phyloP scores from a whole-genome alignment of 64 coral and sea anemone genomes.

The Porites australiensis region DNA sequence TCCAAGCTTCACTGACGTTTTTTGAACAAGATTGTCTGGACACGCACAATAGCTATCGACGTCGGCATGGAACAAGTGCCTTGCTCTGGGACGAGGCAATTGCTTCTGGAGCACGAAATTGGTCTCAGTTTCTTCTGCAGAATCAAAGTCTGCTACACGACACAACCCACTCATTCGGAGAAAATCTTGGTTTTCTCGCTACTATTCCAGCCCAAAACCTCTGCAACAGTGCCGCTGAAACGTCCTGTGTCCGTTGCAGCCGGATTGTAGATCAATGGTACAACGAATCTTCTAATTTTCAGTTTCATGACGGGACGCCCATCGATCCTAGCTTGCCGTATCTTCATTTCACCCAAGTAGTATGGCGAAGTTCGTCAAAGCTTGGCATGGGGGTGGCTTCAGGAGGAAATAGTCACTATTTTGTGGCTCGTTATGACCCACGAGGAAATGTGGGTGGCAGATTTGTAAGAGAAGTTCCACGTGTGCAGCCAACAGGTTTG shows the following conservation, averaged over 20 bases:
- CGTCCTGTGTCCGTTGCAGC: not conserved
- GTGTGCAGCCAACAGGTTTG: not conserved
- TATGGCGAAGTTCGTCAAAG: not conserved
- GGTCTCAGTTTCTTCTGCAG: conserved; percentile 20
- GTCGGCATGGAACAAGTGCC: not conserved
- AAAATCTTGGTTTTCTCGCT: not conserved
- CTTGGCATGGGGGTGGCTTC: not conserved
- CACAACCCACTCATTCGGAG: not conserved
- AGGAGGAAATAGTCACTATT: not conserved
- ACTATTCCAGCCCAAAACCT: not conserved
- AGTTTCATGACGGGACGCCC: not conserved
- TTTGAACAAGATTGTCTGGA: conserved; percentile 41
- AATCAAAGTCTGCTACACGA: not conserved
- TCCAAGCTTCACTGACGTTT: not conserved
- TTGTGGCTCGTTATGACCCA: conserved; percentile 6
- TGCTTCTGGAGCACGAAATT: conserved; percentile 1
- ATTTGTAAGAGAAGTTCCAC: conserved; percentile 1
- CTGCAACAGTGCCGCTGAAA: not conserved
- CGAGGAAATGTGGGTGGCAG: not conserved
- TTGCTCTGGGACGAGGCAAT: not conserved
- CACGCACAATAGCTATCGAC: conserved; percentile 1
- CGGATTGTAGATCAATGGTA: not conserved
- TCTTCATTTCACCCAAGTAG: conserved; percentile 19
- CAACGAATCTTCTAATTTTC: not conserved
- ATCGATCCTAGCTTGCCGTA: not conserved